A percentile compares a stretch with the other conserved stretches of the same genome.
Evolutionary conservation across 2,113 vertebrate genomes (phyloP).

Genomic region (Elaphurus davidianus): DNA sequence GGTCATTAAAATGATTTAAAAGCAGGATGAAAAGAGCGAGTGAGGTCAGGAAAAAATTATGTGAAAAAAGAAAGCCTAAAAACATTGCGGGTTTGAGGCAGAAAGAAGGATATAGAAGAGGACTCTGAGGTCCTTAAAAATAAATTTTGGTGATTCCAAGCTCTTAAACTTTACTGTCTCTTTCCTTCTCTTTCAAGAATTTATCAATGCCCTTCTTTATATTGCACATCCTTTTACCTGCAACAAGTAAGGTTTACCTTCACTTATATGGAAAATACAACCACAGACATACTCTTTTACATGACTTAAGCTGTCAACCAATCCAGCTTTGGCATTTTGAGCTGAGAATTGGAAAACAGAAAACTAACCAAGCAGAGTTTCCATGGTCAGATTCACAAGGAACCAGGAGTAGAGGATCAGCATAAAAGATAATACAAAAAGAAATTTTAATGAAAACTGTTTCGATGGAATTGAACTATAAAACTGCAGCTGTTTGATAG

Average conservation of each 20-base stretch:
- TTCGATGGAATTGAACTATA: neutral
- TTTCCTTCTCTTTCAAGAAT: neutral
- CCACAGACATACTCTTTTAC: neutral
- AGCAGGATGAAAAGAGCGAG: neutral
- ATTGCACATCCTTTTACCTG: neutral
- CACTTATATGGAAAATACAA: neutral
- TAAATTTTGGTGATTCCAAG: neutral
- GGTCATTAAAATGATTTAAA: neutral
- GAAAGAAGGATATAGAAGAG: neutral
- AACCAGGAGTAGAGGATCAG: neutral
- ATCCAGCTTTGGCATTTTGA: neutral
- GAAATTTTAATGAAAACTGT: neutral
- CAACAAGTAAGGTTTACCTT: neutral
- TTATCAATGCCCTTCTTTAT: neutral
- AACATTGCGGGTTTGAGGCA: neutral
- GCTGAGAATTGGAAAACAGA: neutral
- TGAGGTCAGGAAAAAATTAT: accelerated
- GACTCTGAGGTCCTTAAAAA: neutral
- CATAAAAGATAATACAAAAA: neutral
- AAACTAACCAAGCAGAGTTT: neutral
- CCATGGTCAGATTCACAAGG: neutral
- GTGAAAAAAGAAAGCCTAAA: neutral
- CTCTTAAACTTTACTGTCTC: neutral
- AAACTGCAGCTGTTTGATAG: neutral
- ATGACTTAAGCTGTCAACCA: neutral